Conservation (phyloP, 1,140 invertebrate species). For the Lepidurus couesii region DNA sequence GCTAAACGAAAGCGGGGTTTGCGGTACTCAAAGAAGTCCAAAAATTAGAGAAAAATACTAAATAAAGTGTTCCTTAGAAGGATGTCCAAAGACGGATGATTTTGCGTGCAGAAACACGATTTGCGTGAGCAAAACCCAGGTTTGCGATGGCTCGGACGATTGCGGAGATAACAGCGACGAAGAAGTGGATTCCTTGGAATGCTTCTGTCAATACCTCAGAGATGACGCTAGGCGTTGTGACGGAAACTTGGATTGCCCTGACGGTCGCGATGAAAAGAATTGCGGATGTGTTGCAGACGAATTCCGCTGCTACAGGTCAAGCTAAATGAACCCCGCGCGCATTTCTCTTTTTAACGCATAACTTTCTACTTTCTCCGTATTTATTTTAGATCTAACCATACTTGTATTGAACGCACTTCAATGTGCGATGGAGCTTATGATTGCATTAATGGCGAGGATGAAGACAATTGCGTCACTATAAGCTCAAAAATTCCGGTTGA, state of each 20-base stretch:
- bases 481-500: background rate
- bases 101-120: background rate
- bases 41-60: too few relatives aligned
- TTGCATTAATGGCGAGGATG: background rate
- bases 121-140: background rate
- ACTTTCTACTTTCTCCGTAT: too few relatives aligned
- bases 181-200: background rate
- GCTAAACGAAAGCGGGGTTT: background rate
- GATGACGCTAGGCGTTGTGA: slow-evolving; percentile 21
- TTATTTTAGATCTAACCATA: background rate
- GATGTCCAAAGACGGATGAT: background rate
- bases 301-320: background rate
- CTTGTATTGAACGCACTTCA: background rate
- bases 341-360: background rate
- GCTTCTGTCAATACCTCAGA: background rate
- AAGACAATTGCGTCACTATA: background rate
- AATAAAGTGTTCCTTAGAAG: background rate
- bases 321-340: background rate
- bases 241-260: slow-evolving; percentile 27
- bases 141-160: background rate
- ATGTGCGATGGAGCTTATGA: background rate
- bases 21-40: background rate
- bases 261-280: slow-evolving; percentile 27
- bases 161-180: background rate
- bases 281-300: background rate